phyloP scores from a whole-genome alignment of 2,113 vertebrate species.

The Rhinolophus ferrumequinum region DNA sequence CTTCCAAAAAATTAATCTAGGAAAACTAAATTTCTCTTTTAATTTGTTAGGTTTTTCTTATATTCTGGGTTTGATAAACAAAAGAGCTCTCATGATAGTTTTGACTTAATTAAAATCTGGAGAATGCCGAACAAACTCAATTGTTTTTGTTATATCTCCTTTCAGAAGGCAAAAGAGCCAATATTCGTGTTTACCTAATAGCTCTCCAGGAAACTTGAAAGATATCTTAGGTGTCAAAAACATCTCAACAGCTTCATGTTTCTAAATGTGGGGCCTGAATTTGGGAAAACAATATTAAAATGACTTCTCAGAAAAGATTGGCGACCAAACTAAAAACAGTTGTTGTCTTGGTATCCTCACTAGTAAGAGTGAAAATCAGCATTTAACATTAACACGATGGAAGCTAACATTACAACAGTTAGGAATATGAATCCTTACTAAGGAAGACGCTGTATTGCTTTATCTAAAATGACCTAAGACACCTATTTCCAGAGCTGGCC shows the following conservation, averaged over 20 bases:
- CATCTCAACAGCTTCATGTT: not conserved
- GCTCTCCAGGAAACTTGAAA: not conserved
- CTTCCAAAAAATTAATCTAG: not conserved
- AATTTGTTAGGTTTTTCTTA: not conserved
- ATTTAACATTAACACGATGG: not conserved
- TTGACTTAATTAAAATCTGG: not conserved
- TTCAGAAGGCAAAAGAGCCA: not conserved
- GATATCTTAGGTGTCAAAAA: not conserved
- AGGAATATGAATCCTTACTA: not conserved
- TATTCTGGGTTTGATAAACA: not conserved
- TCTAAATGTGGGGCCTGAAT: not conserved
- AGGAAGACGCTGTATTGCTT: not conserved
- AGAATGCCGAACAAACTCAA: not conserved
- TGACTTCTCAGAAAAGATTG: not conserved
- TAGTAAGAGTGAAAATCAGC: not conserved
- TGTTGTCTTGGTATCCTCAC: not conserved
- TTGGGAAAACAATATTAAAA: not conserved
- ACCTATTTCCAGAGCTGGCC: not conserved
- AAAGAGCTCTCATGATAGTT: not conserved
- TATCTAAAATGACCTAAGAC: not conserved
- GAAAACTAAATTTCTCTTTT: not conserved
- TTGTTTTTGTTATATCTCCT: not conserved
- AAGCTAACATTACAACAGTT: not conserved
- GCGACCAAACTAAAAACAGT: not conserved
- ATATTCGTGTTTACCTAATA: not conserved